Percentiles rank a stretch among this genome's conserved stretches.
Conservation (phyloP, 2,113 vertebrate genomes). For the Paramormyrops kingsleyae region DNA sequence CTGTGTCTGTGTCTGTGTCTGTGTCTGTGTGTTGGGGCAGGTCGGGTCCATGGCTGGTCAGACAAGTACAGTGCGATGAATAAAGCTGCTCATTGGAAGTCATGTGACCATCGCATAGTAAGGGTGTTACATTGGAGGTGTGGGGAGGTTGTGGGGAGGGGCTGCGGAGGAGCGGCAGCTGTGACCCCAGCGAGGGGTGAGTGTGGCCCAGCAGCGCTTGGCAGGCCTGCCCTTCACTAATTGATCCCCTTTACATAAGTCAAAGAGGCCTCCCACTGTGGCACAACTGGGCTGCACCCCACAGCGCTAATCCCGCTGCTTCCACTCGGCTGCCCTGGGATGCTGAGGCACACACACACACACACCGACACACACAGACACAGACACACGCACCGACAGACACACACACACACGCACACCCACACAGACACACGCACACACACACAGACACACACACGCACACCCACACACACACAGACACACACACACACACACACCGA, state of each 20-base stretch:
- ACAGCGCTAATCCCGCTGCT: not conserved
- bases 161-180: conserved; percentile 14
- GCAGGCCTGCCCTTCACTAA: conserved; percentile 35
- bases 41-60: not conserved
- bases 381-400: not conserved
- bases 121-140: not conserved
- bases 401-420: not conserved
- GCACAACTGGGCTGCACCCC: not conserved
- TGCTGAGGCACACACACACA: not conserved
- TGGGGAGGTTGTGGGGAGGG: not conserved
- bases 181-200: conserved; percentile 26
- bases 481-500: not conserved
- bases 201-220: conserved; percentile 8
- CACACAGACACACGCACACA: not conserved
- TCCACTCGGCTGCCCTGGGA: not conserved
- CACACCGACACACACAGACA: not conserved
- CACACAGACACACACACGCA: not conserved
- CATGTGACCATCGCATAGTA: not conserved
- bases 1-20: not conserved
- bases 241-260: conserved; percentile 46
- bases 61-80: not conserved
- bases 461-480: not conserved
- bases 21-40: not conserved
- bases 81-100: not conserved
- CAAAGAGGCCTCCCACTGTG: not conserved